Base-by-base conservation (phyloP, 2,888 invertebrate genomes). In the Leptopilina drosophilae region DNA sequence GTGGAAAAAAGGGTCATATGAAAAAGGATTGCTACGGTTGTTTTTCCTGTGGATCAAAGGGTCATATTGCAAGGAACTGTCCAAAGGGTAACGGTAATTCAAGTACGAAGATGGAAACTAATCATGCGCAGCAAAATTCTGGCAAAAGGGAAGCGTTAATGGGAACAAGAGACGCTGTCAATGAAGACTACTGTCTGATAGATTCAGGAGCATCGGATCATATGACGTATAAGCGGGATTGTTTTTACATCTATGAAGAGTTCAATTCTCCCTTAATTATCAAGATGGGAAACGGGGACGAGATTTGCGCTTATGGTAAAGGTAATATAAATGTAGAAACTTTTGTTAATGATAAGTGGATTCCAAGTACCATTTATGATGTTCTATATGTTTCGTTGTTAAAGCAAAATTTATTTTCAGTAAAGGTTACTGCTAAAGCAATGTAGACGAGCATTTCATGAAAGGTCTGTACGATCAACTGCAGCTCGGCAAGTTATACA, bases 191-290 rank as follows among this genome's bases (percentile, higher is more conserved):
- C 1, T 81, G 82, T 64, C 73, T 80, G 20, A 81, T 85, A n/a
- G 87, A 85, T 64, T 86, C 85, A 1, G 84, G 85, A 8, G 86
- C 85, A 26, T 82, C 80, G 0, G 81, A 84, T 40, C 83, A 86
- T 73, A 85, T 85, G 85, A 81, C 83, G 14, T 81, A 78, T 33
- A 77, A 81, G n/a, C 78, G 80, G 14, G 73, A 78, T 26, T 86
- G 82, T 82, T 86, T 86, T 33, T 7, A 2, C 46, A 14, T 2
- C 0, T 81, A 40, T 20, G 15, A 77, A 46, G 64, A 75, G 0
- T 77, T 77, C 64, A 53, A 79, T 15, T 15, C 75, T 56, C 80
- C 77, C 2, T 7, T 82, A 8, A 56, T 66, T n/a, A 69, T 84
- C 8, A 20, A 75, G 42, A 56, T 82, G 7, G 82, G 82, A 14